A percentile compares a stretch with the other conserved stretches of the same genome.
These are phyloP conservation scores for Germaria angustata DNA, from an alignment of 2,888 invertebrate genomes.

Conservation along the genomic window DNA sequence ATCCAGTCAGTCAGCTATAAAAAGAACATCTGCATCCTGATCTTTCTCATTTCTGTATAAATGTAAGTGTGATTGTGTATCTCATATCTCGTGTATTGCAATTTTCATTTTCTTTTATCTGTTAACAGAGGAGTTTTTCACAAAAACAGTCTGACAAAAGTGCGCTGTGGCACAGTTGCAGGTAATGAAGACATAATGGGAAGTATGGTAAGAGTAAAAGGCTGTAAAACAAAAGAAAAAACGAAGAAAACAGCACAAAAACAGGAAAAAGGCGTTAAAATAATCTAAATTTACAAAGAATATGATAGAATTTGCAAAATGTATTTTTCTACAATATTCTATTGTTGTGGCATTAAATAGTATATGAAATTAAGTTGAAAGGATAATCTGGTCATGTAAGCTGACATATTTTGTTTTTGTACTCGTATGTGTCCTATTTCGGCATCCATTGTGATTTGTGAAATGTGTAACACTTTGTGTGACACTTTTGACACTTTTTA, in stretches of 20 bases:
- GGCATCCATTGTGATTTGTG: conserved; percentile 19
- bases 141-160: conserved; percentile 30
- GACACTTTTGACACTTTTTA: conserved; percentile 62
- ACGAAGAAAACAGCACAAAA: too few relatives aligned
- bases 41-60: conserved; percentile 15
- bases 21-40: conserved; percentile 71
- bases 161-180: conserved; percentile 12
- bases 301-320: conserved; percentile 31
- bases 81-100: conserved; percentile 25
- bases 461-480: conserved; percentile 54
- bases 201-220: too few relatives aligned
- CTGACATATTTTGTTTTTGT: background rate
- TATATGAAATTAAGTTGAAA: conserved; percentile 13
- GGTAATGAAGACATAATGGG: conserved; percentile 27
- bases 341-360: conserved; percentile 33
- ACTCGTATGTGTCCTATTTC: conserved; percentile 16
- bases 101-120: conserved; percentile 40
- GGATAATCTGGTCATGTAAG: conserved; percentile 61
- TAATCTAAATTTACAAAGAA: conserved; percentile 50
- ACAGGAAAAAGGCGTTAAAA: conserved; percentile 59
- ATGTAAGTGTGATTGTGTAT: background rate
- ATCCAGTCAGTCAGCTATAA: conserved; percentile 39
- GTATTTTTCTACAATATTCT: background rate
- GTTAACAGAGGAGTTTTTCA: conserved; percentile 2
- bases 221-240: too few relatives aligned